Percentiles rank a stretch among this genome's conserved stretches.
Evolutionary conservation across 1,140 invertebrate species (phyloP).

Genomic region (Lepidostoma basale): DNA sequence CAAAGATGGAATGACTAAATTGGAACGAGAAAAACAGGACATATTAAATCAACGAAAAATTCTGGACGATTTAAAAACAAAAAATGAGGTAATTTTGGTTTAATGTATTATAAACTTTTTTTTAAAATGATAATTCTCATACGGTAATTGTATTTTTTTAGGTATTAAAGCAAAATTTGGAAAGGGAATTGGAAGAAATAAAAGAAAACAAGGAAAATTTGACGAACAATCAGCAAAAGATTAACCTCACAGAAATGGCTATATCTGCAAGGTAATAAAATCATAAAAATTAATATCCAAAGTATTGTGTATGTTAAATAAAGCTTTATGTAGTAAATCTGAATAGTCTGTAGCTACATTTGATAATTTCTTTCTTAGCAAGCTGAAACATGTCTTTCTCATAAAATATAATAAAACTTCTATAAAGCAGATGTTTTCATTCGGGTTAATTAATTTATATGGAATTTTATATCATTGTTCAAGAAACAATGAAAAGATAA

Average conservation of each 20-base stretch:
- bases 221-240: constrained; percentile 53
- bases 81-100: constrained; percentile 53
- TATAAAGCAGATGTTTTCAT: no score
- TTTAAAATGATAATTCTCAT: background rate
- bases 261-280: constrained; percentile 52
- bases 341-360: no score
- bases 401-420: no score
- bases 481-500: no score
- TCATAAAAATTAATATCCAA: background rate
- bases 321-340: no score
- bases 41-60: constrained; percentile 55
- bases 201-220: constrained; percentile 53
- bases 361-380: no score
- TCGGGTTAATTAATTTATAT: no score
- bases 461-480: no score
- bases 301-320: background rate
- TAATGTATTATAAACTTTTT: background rate
- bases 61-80: constrained; percentile 52
- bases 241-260: constrained; percentile 56
- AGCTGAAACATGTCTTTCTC: no score
- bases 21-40: constrained; percentile 52
- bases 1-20: constrained; percentile 52
- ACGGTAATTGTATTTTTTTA: constrained; percentile 36
- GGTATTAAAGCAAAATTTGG: constrained; percentile 56
- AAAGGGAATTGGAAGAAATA: constrained; percentile 55